These are phyloP conservation scores for Chelonia mydas DNA, from an alignment of 2,797 vertebrate genomes.

Conservation along the genomic window DNA sequence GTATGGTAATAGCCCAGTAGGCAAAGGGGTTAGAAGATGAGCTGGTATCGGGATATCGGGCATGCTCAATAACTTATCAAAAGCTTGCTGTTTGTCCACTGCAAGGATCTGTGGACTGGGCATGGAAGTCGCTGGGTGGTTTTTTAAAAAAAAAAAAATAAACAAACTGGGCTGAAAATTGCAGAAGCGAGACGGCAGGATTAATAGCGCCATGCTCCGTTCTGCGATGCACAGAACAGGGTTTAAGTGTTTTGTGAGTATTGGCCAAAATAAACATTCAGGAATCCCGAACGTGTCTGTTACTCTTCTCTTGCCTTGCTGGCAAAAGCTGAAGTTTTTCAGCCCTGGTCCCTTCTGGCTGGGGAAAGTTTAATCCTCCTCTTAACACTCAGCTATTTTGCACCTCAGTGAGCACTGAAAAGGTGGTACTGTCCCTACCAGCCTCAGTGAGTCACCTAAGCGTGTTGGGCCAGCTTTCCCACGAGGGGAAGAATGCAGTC, in stretches of 20 bases:
- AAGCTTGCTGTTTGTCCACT: not conserved
- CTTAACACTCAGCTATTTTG: not conserved
- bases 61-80: not conserved
- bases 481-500: not conserved
- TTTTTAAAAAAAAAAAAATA: not conserved
- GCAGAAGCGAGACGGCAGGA: not conserved
- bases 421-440: not conserved
- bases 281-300: fast-evolving
- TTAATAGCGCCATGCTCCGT: not conserved
- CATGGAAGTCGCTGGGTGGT: not conserved
- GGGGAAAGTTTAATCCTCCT: not conserved
- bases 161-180: not conserved
- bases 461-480: not conserved
- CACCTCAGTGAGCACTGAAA: not conserved
- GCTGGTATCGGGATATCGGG: not conserved
- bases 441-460: not conserved
- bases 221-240: not conserved
- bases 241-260: not conserved
- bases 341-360: not conserved
- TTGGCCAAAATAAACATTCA: fast-evolving
- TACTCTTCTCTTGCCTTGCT: not conserved
- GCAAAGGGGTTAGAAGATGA: not conserved
- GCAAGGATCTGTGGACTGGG: not conserved
- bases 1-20: not conserved
- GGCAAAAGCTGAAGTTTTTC: fast-evolving